Base-by-base conservation (phyloP, 2,797 vertebrate genomes). In the Sebastes dallii region DNA sequence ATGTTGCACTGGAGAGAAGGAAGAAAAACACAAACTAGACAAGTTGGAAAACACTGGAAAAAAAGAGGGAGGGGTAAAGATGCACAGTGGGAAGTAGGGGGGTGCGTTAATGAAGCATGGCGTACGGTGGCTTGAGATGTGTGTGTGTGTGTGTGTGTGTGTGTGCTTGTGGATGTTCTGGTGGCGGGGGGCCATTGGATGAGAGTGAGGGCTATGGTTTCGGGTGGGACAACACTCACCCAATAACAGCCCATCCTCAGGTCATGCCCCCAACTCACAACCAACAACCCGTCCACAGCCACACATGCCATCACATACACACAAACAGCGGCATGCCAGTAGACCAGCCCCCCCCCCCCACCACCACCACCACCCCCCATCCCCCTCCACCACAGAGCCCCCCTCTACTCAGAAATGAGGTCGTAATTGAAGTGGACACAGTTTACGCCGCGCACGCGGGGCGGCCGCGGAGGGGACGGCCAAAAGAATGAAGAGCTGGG, bases 1-100 rank as follows among this genome's bases (percentile, higher is more conserved):
- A 99, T 99, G 97, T 99, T 97, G 94, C 98, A 99, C 98, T 99
- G 93, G 62, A 83, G 87, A 64, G 50, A 30, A 84, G 61, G 56
- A 70, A 83, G 64, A 78, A 95, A 84, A 91, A 91, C 83, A 87
- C 60, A 86, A 77, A 78, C 54, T n/a, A 80, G 67, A 78, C 58
- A 16, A 86, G 83, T 80, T 77, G 59, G 77, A 86, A 90, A 88
- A 81, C 85, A 91, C 29, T 83, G 55, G 75, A 80, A 74, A 77
- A 62, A 75, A 55, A 72, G 27, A 79, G 46, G 83, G 81, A 72
- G 85, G 85, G 85, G 56, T 58, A 20, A 77, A 68, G 84, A 82
- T 82, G 69, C 84, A 80, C 86, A 86, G 91, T 86, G 86, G 85
- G 82, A 87, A 84, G 69, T 81, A 68, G 72, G 78, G 80, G 81